Base-by-base conservation (phyloP, 2,888 invertebrate genomes). In the Parnassius mnemosyne region DNA sequence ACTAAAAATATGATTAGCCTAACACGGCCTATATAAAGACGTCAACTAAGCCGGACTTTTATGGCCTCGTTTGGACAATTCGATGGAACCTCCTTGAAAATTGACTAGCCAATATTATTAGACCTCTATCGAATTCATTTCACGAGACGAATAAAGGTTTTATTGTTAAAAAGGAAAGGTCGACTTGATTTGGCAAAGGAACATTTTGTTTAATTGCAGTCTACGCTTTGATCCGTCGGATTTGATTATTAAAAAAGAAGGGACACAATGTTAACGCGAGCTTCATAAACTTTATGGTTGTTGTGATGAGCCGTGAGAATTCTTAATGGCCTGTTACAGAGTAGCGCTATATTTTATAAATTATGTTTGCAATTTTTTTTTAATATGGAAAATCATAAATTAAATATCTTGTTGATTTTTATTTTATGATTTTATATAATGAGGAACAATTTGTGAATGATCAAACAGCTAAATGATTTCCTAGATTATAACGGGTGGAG, bases 1-100 rank as follows among this genome's bases (percentile, higher is more conserved):
- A 74, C 76, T 87, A 87, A 88, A 88, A 87, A 80, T 85, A 87
- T 89, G 86, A 87, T 83, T 81, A 86, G 84, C 73, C 70, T 77
- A 77, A 79, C 78, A 76, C 75, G 77, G 70, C 71, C 73, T 69
- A 76, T 79, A 87, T 84, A 82, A 83, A 86, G 83, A 79, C 84
- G 80, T 85, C 83, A 2, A 84, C 80, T 81, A 83, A 78, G 79
- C 78, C 78, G 83, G 81, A 83, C 81, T 80, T 88, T 87, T 88
- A 89, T 84, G 82, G 79, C 80, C 83, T 83, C 82, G 84, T 86
- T 88, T 85, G 75, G 76, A 77, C 82, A 83, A 85, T 86, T 85
- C 77, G 81, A 81, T 77, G 81, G 80, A 79, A 79, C 80, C 87
- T 85, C 84, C 82, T 84, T 82, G 83, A 84, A 86, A 80, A 84